Evolutionary conservation across 2,797 vertebrate species (phyloP).

Genomic region (Erpetoichthys calabaricus): DNA sequence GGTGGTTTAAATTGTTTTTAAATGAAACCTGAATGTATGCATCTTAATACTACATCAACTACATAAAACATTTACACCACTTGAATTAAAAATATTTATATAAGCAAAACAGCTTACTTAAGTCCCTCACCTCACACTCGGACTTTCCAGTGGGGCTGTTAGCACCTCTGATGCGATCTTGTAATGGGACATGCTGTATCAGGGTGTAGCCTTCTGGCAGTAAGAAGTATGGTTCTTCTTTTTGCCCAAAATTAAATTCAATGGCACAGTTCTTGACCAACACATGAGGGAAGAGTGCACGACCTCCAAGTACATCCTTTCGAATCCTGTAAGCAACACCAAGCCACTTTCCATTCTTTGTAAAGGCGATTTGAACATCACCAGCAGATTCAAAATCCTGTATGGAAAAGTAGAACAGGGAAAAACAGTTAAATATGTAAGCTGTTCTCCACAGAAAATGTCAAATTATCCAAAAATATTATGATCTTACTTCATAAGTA

Average conservation of each 20-base stretch:
- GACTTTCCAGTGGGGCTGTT: slow-evolving; percentile 64
- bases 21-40: no score
- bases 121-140: slow-evolving; percentile 68
- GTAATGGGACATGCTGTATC: slow-evolving; percentile 59
- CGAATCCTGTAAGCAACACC: slow-evolving; percentile 60
- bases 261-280: slow-evolving; percentile 81
- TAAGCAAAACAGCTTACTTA: no score
- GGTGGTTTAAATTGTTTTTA: no score
- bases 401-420: not conserved
- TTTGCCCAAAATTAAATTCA: slow-evolving; percentile 85
- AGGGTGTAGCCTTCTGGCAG: slow-evolving; percentile 66
- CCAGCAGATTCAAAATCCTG: slow-evolving; percentile 73
- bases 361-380: slow-evolving; percentile 64
- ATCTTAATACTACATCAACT: no score
- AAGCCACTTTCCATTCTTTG: slow-evolving; percentile 71
- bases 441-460: no score
- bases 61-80: no score
- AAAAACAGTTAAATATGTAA: not conserved
- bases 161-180: slow-evolving; percentile 61
- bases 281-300: slow-evolving; percentile 73
- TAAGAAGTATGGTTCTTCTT: slow-evolving; percentile 53
- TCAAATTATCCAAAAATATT: no score
- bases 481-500: no score
- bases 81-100: no score
- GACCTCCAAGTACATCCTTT: slow-evolving; percentile 52